These are phyloP conservation scores for Acleris cristana DNA, from an alignment of 2,888 invertebrate species.

Conservation along the genomic window DNA sequence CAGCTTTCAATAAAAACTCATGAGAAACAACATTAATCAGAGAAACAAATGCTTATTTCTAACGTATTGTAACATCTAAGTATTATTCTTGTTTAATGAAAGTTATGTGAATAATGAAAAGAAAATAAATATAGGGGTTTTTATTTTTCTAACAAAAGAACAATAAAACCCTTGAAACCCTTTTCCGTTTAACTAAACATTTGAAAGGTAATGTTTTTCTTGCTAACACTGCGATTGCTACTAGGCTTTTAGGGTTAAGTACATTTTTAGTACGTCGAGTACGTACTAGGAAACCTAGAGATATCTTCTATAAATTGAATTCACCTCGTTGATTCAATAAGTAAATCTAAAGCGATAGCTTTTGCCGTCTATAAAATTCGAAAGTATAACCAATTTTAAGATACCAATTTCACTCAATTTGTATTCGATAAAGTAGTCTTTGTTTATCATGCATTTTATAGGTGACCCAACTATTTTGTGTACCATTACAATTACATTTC, in stretches of 20 bases:
- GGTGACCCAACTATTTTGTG: no score
- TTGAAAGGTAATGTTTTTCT: slow-evolving; percentile 20
- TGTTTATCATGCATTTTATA: no score
- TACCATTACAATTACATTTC: no score
- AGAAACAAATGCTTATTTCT: no score
- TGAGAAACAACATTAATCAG: no score
- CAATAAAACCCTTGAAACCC: slow-evolving; percentile 32
- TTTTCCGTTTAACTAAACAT: slow-evolving; percentile 26
- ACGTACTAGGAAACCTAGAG: not conserved
- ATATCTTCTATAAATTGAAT: slow-evolving; percentile 7
- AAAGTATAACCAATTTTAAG: not conserved
- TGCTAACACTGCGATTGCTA: not conserved
- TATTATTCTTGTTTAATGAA: not conserved
- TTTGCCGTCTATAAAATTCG: not conserved
- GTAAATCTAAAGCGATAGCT: no score
- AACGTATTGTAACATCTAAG: not conserved
- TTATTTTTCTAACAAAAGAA: slow-evolving; percentile 21
- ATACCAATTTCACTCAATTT: no score
- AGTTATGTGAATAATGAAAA: not conserved
- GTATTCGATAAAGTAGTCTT: no score
- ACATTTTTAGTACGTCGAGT: not conserved
- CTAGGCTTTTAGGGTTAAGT: slow-evolving; percentile 23
- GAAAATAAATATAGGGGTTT: slow-evolving; percentile 5
- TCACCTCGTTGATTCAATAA: not conserved
- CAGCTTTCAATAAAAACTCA: no score